phyloP scores from a whole-genome alignment of 2,797 vertebrate species.

The Melanotaenia nigrans region DNA sequence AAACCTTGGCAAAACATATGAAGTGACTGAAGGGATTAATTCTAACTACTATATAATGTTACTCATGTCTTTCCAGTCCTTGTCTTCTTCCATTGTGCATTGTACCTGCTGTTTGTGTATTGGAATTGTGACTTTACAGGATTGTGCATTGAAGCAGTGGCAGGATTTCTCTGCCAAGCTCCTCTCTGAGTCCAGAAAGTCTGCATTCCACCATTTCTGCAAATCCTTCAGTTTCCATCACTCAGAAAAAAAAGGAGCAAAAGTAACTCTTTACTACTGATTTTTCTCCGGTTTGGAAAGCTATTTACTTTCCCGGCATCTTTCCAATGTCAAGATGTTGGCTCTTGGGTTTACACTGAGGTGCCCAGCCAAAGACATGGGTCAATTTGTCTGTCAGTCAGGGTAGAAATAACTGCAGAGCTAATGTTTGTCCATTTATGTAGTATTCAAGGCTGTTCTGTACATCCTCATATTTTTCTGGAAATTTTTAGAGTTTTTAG shows the following conservation, averaged over 20 bases:
- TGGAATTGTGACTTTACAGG: conserved; percentile 62
- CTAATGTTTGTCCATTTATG: conserved; percentile 45
- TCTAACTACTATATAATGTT: conserved; percentile 27
- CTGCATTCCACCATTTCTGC: conserved; percentile 67
- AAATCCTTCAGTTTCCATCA: conserved; percentile 45
- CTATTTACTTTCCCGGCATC: conserved; percentile 54
- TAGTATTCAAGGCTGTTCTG: conserved; percentile 40
- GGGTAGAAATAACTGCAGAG: conserved; percentile 35
- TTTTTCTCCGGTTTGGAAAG: conserved; percentile 51
- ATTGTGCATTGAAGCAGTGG: conserved; percentile 52
- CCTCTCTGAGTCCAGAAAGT: conserved; percentile 51
- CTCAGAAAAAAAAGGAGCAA: conserved; percentile 46
- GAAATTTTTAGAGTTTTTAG: conserved; percentile 41
- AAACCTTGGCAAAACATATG: conserved; percentile 27
- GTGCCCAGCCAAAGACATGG: conserved; percentile 42
- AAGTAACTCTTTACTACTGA: conserved; percentile 43
- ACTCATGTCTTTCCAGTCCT: conserved; percentile 7
- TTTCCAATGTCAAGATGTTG: conserved; percentile 59
- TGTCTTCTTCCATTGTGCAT: conserved; percentile 33
- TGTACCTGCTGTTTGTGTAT: conserved; percentile 57
- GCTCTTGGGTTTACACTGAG: conserved; percentile 21
- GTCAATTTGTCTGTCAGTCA: conserved; percentile 66
- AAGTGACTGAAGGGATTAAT: conserved; percentile 34
- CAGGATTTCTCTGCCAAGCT: conserved; percentile 61
- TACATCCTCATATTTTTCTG: conserved; percentile 34